A percentile compares a stretch with the other conserved stretches of the same genome.
phyloP scores from a whole-genome alignment of 2,797 vertebrate species.

The Natrix natrix region DNA sequence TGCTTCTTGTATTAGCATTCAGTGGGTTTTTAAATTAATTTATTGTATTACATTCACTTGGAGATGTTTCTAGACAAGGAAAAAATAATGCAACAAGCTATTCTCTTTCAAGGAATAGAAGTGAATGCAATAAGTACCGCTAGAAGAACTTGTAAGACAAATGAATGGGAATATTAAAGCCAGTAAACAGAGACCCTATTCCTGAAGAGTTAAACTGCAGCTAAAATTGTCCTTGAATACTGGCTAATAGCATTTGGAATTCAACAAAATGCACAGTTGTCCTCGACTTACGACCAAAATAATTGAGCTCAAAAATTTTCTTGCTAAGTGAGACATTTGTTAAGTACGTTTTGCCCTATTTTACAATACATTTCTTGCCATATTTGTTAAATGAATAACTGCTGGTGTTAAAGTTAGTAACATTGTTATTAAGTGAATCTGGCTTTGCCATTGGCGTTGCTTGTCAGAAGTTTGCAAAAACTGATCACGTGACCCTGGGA shows the following conservation, averaged over 20 bases:
- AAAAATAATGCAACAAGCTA: neutral
- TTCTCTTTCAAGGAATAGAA: neutral
- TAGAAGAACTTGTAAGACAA: neutral
- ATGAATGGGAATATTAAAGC: neutral
- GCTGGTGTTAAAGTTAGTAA: neutral
- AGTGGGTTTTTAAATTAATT: neutral
- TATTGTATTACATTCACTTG: neutral
- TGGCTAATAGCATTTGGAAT: neutral
- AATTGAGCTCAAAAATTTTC: too few relatives aligned
- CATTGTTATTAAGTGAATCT: neutral
- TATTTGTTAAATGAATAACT: neutral
- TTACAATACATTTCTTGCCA: neutral
- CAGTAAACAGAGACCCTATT: neutral
- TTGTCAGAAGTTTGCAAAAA: neutral
- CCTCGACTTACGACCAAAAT: too few relatives aligned
- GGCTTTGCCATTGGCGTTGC: neutral
- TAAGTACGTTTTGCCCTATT: neutral
- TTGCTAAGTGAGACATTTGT: too few relatives aligned
- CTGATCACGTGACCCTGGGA: neutral
- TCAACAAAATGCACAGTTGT: neutral
- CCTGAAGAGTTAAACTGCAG: neutral
- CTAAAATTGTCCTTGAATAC: neutral
- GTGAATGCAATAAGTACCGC: neutral
- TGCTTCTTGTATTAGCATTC: neutral
- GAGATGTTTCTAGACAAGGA: neutral